Percentiles rank a stretch among this genome's conserved stretches.
phyloP scores from a whole-genome alignment of 2,888 invertebrate genomes.

The Andrena haemorrhoa region DNA sequence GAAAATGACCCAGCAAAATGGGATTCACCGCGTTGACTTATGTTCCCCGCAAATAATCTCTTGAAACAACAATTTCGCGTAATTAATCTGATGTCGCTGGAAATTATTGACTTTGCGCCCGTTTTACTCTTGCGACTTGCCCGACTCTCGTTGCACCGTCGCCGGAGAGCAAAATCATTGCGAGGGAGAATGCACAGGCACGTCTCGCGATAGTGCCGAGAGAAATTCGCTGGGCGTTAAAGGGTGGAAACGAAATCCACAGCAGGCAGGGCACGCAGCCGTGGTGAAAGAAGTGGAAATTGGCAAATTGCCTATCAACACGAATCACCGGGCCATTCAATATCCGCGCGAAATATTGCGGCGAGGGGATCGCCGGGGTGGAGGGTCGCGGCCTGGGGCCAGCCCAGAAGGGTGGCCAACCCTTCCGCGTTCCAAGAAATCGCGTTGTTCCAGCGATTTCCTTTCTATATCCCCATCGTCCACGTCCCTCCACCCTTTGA shows the following conservation, averaged over 20 bases:
- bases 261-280: not conserved
- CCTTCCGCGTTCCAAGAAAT: slow-evolving; percentile 61
- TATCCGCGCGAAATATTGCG: slow-evolving; percentile 74
- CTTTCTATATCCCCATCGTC: slow-evolving; percentile 28
- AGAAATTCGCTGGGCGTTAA: slow-evolving; percentile 18
- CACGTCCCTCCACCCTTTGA: slow-evolving; percentile 8
- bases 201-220: slow-evolving; percentile 4
- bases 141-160: not conserved
- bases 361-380: slow-evolving; percentile 41
- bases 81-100: not conserved
- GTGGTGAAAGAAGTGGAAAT: slow-evolving; percentile 68
- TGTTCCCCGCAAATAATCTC: too few species aligned
- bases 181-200: slow-evolving; percentile 12
- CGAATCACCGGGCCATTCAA: slow-evolving; percentile 76
- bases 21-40: not conserved
- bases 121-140: not conserved
- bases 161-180: not conserved
- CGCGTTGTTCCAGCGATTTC: slow-evolving; percentile 62
- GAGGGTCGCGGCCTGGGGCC: slow-evolving; percentile 38
- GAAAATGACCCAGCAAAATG: not conserved
- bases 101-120: not conserved
- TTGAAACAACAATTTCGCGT: too few species aligned
- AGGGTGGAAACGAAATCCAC: slow-evolving; percentile 13
- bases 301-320: slow-evolving; percentile 77
- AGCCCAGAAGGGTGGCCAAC: not conserved